Evolutionary conservation across 2,797 vertebrate species (phyloP).

Genomic region (Oreonectes daqikongensis): DNA sequence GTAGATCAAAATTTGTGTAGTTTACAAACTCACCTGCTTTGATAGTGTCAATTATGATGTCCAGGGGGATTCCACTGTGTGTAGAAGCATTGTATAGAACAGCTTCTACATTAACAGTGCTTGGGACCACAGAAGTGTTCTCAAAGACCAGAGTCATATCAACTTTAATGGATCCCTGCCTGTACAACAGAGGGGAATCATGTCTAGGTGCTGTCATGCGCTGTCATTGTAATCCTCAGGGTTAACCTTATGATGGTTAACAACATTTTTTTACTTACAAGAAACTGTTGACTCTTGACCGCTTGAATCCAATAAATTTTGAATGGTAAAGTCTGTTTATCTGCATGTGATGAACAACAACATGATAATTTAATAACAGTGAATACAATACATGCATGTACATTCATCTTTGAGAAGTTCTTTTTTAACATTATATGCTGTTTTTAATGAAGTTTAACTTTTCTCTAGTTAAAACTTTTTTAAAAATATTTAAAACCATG

Average conservation of each 20-base stretch:
- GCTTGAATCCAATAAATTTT: background rate
- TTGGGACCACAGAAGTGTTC: slow-evolving; percentile 7
- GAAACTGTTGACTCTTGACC: slow-evolving; percentile 26
- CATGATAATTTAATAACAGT: background rate
- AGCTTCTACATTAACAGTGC: background rate
- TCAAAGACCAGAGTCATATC: slow-evolving; percentile 28
- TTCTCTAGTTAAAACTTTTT: too few relatives aligned
- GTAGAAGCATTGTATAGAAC: background rate
- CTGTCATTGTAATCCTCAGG: background rate
- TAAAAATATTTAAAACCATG: too few relatives aligned
- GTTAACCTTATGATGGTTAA: background rate
- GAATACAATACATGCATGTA: too few relatives aligned
- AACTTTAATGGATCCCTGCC: slow-evolving; percentile 8
- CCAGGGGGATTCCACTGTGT: background rate
- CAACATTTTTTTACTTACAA: slow-evolving; percentile 9
- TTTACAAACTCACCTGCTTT: slow-evolving; percentile 23
- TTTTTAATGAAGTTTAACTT: too few relatives aligned
- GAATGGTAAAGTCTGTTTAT: background rate
- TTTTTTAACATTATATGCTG: too few relatives aligned
- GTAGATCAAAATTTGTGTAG: too few relatives aligned
- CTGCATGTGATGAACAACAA: slow-evolving; percentile 20
- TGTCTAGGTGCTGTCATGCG: background rate
- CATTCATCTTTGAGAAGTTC: too few relatives aligned
- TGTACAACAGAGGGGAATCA: background rate
- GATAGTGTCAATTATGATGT: slow-evolving; percentile 2